These are phyloP conservation scores for Danio choprae DNA, from an alignment of 2,797 vertebrate genomes.

Conservation along the genomic window DNA sequence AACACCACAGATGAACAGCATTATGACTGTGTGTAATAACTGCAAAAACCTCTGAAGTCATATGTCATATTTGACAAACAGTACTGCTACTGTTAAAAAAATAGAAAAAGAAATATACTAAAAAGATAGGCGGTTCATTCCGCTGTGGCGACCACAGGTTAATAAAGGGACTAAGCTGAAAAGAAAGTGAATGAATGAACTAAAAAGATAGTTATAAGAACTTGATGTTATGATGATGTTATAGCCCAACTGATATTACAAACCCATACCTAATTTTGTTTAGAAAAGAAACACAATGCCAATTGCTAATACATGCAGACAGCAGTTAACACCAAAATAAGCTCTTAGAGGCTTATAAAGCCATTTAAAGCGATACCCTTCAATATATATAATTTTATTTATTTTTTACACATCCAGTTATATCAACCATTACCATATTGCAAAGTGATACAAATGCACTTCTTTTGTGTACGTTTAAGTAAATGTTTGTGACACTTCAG, in stretches of 20 bases:
- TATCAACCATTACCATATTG: too few relatives aligned
- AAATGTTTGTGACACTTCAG: too few relatives aligned
- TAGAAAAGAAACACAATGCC: neutral
- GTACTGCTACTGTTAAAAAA: neutral
- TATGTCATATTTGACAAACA: neutral
- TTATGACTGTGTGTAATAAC: neutral
- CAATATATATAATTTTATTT: too few relatives aligned
- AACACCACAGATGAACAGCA: conserved; percentile 3
- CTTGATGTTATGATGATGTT: neutral
- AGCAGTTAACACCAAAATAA: neutral
- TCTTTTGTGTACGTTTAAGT: too few relatives aligned
- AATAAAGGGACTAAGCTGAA: too few relatives aligned
- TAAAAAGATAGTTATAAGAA: neutral
- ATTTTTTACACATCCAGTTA: too few relatives aligned
- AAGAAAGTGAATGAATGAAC: too few relatives aligned
- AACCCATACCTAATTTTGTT: neutral
- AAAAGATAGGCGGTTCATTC: neutral
- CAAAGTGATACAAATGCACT: too few relatives aligned
- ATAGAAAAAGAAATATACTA: neutral
- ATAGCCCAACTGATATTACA: neutral
- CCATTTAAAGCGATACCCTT: neutral
- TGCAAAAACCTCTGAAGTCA: neutral
- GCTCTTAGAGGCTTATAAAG: neutral
- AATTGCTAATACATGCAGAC: neutral
- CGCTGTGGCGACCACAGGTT: too few relatives aligned